Percentiles rank a stretch among this genome's conserved stretches.
These are phyloP conservation scores for Stegodyphus dumicola DNA, from an alignment of 1,140 invertebrate species.

Conservation along the genomic window DNA sequence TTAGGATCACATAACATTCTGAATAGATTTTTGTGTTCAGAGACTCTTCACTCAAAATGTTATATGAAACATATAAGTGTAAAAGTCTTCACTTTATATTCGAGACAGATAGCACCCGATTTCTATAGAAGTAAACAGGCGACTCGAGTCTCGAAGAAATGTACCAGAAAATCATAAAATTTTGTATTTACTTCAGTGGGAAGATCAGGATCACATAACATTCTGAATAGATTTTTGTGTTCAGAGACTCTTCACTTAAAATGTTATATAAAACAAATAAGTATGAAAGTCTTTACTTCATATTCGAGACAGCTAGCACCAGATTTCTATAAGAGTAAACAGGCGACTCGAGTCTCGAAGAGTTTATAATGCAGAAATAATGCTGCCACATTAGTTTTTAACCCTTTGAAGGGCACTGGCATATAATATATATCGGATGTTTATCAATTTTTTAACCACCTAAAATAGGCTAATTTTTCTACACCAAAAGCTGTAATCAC, in stretches of 20 bases:
- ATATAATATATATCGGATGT: too few species aligned
- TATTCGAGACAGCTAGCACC: not conserved
- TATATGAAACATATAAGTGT: not conserved
- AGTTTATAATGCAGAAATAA: not conserved
- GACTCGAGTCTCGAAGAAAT: not conserved
- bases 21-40: not conserved
- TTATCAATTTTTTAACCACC: too few species aligned
- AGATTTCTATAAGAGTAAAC: not conserved
- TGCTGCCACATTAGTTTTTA: too few species aligned
- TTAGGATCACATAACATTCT: not conserved
- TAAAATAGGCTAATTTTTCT: too few species aligned
- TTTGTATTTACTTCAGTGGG: too few species aligned
- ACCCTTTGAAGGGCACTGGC: too few species aligned
- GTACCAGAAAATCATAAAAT: too few species aligned
- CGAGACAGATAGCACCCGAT: not conserved
- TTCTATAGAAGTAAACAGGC: not conserved
- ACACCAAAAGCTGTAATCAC: too few species aligned
- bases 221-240: not conserved
- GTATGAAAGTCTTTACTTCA: not conserved
- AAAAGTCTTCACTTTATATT: not conserved
- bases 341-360: not conserved
- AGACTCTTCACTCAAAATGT: not conserved
- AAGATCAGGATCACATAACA: too few species aligned
- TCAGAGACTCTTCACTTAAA: not conserved
- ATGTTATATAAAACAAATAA: not conserved